phyloP scores from a whole-genome alignment of 2,888 invertebrate species.

The Eupithecia dodoneata region DNA sequence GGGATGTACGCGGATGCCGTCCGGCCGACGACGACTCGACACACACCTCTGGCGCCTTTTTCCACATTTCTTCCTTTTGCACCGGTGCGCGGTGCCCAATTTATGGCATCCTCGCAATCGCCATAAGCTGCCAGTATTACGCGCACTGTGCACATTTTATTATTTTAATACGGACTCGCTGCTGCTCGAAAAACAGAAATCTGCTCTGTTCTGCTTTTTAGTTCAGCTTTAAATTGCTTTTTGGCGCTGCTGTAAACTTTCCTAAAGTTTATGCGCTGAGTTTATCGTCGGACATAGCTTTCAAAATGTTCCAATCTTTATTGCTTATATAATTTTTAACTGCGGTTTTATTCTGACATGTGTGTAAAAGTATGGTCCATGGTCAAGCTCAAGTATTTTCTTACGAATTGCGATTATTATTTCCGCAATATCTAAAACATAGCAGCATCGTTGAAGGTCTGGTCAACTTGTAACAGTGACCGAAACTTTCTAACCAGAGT shows the following conservation, averaged over 20 bases:
- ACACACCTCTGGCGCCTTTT: slow-evolving; percentile 52
- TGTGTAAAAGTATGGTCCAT: slow-evolving; percentile 11
- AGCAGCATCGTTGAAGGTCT: slow-evolving; percentile 2
- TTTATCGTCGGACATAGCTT: slow-evolving; percentile 21
- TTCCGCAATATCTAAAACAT: neutral
- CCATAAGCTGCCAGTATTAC: slow-evolving; percentile 64
- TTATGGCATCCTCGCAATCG: slow-evolving; percentile 50
- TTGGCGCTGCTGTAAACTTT: slow-evolving; percentile 30
- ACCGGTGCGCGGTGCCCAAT: slow-evolving; percentile 46
- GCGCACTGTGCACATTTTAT: slow-evolving; percentile 47
- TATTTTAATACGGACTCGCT: slow-evolving; percentile 35
- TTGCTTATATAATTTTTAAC: neutral
- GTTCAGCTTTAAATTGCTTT: slow-evolving; percentile 29
- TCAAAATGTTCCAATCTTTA: slow-evolving; percentile 25
- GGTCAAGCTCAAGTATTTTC: slow-evolving; percentile 13
- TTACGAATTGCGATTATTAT: neutral
- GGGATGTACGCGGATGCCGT: slow-evolving; percentile 73
- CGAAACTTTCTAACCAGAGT: slow-evolving; percentile 28
- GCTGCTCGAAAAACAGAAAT: slow-evolving; percentile 35
- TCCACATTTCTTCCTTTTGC: slow-evolving; percentile 43
- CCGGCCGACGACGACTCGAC: slow-evolving; percentile 38
- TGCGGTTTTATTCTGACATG: neutral
- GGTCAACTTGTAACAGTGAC: slow-evolving; percentile 9
- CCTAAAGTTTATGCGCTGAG: slow-evolving; percentile 23
- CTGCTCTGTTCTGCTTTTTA: slow-evolving; percentile 27